A percentile compares a stretch with the other conserved stretches of the same genome.
Conservation (phyloP, 2,888 invertebrate genomes). For the Chloroclystis v-ata region DNA sequence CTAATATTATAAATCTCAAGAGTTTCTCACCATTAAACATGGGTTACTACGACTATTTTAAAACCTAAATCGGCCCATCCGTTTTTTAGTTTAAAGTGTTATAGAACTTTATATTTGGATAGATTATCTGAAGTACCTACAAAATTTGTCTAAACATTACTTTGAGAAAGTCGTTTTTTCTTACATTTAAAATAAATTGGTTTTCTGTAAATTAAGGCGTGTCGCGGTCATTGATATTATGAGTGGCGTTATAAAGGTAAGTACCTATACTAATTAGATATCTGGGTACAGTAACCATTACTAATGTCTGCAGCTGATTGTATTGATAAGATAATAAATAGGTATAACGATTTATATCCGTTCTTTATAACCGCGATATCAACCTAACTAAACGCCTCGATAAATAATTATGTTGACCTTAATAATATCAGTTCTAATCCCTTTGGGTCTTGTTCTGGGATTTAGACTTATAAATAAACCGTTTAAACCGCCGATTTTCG, state of each 20-base stretch:
- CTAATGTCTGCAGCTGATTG: not conserved
- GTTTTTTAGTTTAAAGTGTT: too few species aligned
- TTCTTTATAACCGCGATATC: conserved; percentile 2
- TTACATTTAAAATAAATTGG: too few species aligned
- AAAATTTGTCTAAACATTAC: too few species aligned
- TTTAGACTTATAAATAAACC: conserved; percentile 55
- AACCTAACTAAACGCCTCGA: not conserved
- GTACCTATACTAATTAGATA: not conserved
- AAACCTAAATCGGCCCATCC: too few species aligned
- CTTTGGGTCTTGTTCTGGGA: conserved; percentile 42
- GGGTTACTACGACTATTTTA: too few species aligned
- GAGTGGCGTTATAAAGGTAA: not conserved
- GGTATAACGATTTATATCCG: not conserved
- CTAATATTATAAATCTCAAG: too few species aligned
- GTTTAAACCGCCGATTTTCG: conserved; percentile 59
- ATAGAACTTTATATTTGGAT: too few species aligned
- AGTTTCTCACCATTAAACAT: too few species aligned
- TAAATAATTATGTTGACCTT: conserved; percentile 40
- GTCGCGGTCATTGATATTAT: too few species aligned
- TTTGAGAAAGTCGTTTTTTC: too few species aligned
- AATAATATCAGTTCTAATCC: conserved; percentile 42
- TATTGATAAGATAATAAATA: conserved; percentile 14
- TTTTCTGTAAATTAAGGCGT: too few species aligned
- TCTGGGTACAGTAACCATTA: not conserved
- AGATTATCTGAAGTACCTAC: too few species aligned